Percentiles rank a stretch among this genome's conserved stretches.
Evolutionary conservation across 2,113 vertebrate genomes (phyloP).

Genomic region (Zosterops japonicus): DNA sequence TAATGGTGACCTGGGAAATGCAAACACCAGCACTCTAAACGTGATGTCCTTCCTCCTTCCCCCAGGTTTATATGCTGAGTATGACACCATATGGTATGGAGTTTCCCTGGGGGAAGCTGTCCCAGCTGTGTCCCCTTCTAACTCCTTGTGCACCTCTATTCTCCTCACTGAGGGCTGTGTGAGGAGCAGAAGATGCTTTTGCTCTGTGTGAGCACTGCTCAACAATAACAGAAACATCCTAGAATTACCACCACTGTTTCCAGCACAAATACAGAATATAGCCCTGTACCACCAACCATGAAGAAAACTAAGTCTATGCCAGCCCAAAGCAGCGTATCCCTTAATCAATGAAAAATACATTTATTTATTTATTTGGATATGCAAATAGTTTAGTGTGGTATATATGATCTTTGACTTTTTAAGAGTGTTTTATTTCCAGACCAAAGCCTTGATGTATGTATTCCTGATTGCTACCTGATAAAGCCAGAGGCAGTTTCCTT

Average conservation of each 20-base stretch:
- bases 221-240: background rate
- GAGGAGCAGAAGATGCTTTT: background rate
- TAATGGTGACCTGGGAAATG: background rate
- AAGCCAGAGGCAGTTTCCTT: background rate
- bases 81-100: background rate
- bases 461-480: background rate
- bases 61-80: background rate
- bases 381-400: background rate
- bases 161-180: background rate
- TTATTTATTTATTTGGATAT: background rate
- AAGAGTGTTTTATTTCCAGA: background rate
- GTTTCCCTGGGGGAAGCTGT: background rate
- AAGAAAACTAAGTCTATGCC: background rate
- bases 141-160: background rate
- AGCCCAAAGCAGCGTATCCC: background rate
- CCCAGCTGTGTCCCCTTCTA: too few species aligned
- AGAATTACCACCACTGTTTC: background rate
- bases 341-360: background rate
- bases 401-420: background rate
- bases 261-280: background rate
- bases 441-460: background rate
- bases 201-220: background rate
- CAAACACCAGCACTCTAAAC: rapidly evolving
- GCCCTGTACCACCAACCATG: background rate
- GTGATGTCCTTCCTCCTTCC: background rate